Percentiles rank a stretch among this genome's conserved stretches.
phyloP scores from a whole-genome alignment of 2,888 invertebrate genomes.

The Lutraria lutraria region DNA sequence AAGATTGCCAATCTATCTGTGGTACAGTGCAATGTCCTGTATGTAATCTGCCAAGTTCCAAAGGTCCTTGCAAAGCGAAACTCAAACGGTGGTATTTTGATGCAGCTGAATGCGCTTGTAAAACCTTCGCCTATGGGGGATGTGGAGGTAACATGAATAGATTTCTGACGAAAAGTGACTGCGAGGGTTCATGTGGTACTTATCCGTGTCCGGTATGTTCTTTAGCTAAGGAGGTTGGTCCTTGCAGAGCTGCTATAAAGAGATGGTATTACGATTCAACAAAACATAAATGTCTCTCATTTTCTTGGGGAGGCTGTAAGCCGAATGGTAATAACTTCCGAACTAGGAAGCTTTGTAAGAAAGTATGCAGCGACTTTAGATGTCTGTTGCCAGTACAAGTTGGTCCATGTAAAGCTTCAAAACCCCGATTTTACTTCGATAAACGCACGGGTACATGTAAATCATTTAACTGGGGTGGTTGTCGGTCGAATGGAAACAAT shows the following conservation, averaged over 20 bases:
- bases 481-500: slow-evolving; percentile 20
- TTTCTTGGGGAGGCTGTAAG: slow-evolving; percentile 48
- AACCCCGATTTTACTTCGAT: neutral
- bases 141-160: slow-evolving; percentile 48
- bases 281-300: slow-evolving; percentile 30
- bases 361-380: slow-evolving; percentile 14
- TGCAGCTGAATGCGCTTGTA: slow-evolving; percentile 24
- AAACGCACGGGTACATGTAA: neutral
- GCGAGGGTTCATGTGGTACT: slow-evolving; percentile 31
- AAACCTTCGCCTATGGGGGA: slow-evolving; percentile 35
- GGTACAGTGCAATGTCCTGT: slow-evolving; percentile 33
- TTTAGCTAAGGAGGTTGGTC: slow-evolving; percentile 20
- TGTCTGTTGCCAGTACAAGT: neutral
- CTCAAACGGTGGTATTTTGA: slow-evolving; percentile 44
- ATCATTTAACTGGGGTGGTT: slow-evolving; percentile 14
- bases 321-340: slow-evolving; percentile 49
- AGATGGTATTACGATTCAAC: slow-evolving; percentile 41
- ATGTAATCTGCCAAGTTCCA: slow-evolving; percentile 31
- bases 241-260: slow-evolving; percentile 29
- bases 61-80: slow-evolving; percentile 37
- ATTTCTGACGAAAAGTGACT: slow-evolving; percentile 34
- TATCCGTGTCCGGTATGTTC: slow-evolving; percentile 38
- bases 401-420: neutral
- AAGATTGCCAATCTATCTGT: slow-evolving; percentile 17
- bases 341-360: slow-evolving; percentile 25